phyloP scores from a whole-genome alignment of 2,888 invertebrate species.

The Caenorhabditis sp. region DNA sequence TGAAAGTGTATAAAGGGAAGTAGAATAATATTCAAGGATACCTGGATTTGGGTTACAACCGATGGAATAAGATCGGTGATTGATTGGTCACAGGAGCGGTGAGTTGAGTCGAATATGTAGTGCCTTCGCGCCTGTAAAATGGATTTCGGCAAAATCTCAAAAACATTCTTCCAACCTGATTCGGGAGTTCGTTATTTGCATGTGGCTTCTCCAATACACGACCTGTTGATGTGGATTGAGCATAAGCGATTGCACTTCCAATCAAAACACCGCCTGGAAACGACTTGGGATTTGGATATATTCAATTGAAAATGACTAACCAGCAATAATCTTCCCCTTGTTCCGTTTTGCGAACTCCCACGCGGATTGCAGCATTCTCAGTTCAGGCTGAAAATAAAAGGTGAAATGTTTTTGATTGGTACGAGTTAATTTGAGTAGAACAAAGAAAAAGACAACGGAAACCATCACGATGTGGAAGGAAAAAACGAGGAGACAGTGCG shows the following conservation, averaged over 20 bases:
- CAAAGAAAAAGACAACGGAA: constrained; percentile 5
- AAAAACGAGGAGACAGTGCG: constrained; percentile 6
- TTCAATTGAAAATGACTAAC: background rate
- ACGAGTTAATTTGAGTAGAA: background rate
- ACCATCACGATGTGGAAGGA: constrained; percentile 6
- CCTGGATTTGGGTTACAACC: constrained; percentile 57
- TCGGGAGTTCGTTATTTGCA: constrained; percentile 23
- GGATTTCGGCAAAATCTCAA: background rate
- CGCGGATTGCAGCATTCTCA: constrained; percentile 59
- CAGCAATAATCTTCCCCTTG: constrained; percentile 64
- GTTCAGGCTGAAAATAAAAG: too few species aligned
- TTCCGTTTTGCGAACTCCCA: constrained; percentile 72
- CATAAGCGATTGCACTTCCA: constrained; percentile 57
- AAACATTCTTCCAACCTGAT: constrained; percentile 21
- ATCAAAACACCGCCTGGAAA: constrained; percentile 55
- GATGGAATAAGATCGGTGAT: constrained; percentile 65
- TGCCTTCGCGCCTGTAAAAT: constrained; percentile 64
- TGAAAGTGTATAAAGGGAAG: constrained; percentile 14
- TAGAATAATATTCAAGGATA: constrained; percentile 4
- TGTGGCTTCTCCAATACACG: constrained; percentile 8
- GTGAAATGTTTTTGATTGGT: background rate
- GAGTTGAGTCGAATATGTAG: constrained; percentile 72
- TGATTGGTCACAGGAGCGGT: constrained; percentile 70
- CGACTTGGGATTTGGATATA: background rate
- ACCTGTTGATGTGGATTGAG: background rate